Conservation (phyloP, 2,888 invertebrate genomes). For the Prionchulus punctatus region DNA sequence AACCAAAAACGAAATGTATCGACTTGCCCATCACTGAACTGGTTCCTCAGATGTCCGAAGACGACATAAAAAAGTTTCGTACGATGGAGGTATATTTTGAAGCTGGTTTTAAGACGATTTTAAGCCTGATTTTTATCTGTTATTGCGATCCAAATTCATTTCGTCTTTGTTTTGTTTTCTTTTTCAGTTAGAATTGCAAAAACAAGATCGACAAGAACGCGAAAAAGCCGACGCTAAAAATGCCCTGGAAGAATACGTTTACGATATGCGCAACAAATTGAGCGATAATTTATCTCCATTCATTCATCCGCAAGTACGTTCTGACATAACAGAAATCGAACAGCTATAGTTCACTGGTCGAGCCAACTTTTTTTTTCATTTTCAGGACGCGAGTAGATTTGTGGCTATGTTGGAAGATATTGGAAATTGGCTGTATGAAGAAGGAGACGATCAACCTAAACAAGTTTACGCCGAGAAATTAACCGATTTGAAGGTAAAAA, state of each 20-base stretch:
- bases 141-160: neutral
- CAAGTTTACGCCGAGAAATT: slow-evolving; percentile 47
- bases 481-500: slow-evolving; percentile 39
- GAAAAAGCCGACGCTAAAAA: slow-evolving; percentile 88
- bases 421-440: slow-evolving; percentile 93
- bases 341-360: no score
- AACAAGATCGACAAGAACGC: slow-evolving; percentile 73
- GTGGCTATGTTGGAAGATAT: slow-evolving; percentile 53
- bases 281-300: slow-evolving; percentile 56
- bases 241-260: slow-evolving; percentile 92
- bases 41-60: slow-evolving; percentile 50
- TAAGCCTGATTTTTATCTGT: slow-evolving; percentile 10
- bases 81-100: slow-evolving; percentile 55
- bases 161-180: no score
- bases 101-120: slow-evolving; percentile 2
- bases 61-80: slow-evolving; percentile 53
- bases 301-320: slow-evolving; percentile 51
- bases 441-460: slow-evolving; percentile 78
- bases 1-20: slow-evolving; percentile 63
- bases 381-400: slow-evolving; percentile 29
- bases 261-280: slow-evolving; percentile 78
- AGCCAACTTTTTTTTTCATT: neutral
- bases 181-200: slow-evolving; percentile 43
- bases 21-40: slow-evolving; percentile 66
- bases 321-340: no score